Evolutionary conservation across 2,888 invertebrate species (phyloP), one percentile per base, ranked within the genome.

Genomic region (Ectropis crepuscularia): DNA sequence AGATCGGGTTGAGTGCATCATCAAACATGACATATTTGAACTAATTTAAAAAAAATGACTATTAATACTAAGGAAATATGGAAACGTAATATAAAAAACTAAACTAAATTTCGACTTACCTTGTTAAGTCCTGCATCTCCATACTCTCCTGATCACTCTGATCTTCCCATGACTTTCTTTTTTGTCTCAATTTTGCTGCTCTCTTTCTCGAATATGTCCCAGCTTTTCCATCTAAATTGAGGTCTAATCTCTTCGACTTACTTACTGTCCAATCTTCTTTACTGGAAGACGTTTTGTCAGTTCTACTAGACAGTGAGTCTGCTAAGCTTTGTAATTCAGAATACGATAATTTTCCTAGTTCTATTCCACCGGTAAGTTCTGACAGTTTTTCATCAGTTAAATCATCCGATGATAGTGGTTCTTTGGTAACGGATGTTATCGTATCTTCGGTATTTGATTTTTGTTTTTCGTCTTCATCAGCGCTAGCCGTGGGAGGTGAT

Each of bases 151-250:
- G 95, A 73, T 95, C 95, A 63, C 95, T 95, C 67, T 95, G 95
- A 68, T 96, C 95, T 69, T 96, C 96, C 96, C 96, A 96, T 6
- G 96, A 95, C 69, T 94, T 92, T 43, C 93, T 90, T 67, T 94
- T 90, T 65, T 94, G 94, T 61, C 88, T 89, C 38, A 94, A 73
- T 67, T 90, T 93, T 2, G 89, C 90, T 2, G 92, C 92, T 39
- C 90, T 81, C 69, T 89, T 91, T 60, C 89, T 87, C 82, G 90
- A 92, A 88, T 93, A 93, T 0, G 92, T 93, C 6, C 92, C 92
- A 12, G 92, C 92, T 78, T 92, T 91, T 0, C 92, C 91, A 68
- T 90, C 92, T 45, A 92, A 73, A 70, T 92, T 92, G 48, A 93
- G 73, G 69, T 92, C 93, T 65, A 91, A 73, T 57, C 92, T 80